These are phyloP conservation scores for Heliconius congener DNA, from an alignment of 1,140 invertebrate genomes.

Conservation along the genomic window DNA sequence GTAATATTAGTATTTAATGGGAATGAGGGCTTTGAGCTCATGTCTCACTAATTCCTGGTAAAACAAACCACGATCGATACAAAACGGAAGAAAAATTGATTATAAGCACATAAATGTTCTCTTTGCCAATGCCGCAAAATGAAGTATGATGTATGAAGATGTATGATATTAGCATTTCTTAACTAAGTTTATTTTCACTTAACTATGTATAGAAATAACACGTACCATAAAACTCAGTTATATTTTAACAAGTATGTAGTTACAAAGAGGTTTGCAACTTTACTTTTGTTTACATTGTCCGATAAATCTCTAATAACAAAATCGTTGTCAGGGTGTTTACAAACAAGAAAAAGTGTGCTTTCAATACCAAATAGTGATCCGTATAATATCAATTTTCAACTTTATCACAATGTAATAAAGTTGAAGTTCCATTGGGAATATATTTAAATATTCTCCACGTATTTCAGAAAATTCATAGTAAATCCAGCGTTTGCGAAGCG, in stretches of 20 bases:
- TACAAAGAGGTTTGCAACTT: constrained; percentile 18
- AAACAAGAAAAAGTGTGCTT: constrained; percentile 20
- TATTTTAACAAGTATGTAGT: not conserved
- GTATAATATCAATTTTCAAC: not conserved
- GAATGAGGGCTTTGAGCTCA: no score
- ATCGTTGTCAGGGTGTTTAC: constrained; percentile 24
- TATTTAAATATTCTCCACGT: constrained; percentile 33
- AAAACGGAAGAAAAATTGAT: no score
- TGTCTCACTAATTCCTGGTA: no score
- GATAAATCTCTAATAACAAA: constrained; percentile 31
- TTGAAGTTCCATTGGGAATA: constrained; percentile 7
- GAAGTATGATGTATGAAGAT: not conserved
- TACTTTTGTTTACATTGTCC: constrained; percentile 14
- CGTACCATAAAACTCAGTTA: not conserved
- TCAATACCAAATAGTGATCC: not conserved
- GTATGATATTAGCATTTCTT: not conserved
- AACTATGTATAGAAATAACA: not conserved
- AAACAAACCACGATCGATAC: no score
- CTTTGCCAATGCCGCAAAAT: not conserved
- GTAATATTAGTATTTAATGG: no score
- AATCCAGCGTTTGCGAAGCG: constrained; percentile 84
- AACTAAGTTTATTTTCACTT: not conserved
- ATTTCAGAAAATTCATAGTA: constrained; percentile 75
- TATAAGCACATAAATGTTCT: not conserved
- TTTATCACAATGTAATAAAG: not conserved